phyloP scores from a whole-genome alignment of 2,888 invertebrate genomes.

The Blastobasis lacticolella region DNA sequence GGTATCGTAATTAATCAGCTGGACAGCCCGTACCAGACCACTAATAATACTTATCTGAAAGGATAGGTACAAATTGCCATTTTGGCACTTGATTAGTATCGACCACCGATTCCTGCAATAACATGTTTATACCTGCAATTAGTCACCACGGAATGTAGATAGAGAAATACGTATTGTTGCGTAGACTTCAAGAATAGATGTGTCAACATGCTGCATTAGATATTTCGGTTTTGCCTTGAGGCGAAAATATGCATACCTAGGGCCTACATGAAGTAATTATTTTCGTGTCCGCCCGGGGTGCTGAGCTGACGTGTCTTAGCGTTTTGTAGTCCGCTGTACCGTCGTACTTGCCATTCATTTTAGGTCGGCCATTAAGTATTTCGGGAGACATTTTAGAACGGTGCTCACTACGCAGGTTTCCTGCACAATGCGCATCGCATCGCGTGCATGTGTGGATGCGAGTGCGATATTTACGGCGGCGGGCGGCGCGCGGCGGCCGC shows the following conservation, averaged over 20 bases:
- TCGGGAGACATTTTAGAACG: conserved; percentile 9
- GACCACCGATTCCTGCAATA: too few relatives aligned
- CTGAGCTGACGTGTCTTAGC: conserved; percentile 26
- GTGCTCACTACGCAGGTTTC: conserved; percentile 8
- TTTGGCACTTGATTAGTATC: too few relatives aligned
- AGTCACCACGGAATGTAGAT: too few relatives aligned
- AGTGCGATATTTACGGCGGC: conserved; percentile 49
- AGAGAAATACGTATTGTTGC: not conserved
- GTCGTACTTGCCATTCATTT: conserved; percentile 16
- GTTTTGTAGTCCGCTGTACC: conserved; percentile 13
- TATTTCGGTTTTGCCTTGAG: conserved; percentile 10
- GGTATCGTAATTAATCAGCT: too few relatives aligned
- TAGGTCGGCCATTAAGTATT: conserved; percentile 8
- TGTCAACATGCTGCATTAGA: conserved; percentile 1
- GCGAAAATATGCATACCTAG: conserved; percentile 24
- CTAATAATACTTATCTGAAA: too few relatives aligned
- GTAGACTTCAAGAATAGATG: not conserved
- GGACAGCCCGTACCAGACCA: too few relatives aligned
- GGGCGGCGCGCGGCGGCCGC: conserved; percentile 49
- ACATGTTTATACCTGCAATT: too few relatives aligned
- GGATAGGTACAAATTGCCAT: too few relatives aligned
- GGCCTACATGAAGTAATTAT: conserved; percentile 25
- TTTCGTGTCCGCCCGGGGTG: conserved; percentile 30
- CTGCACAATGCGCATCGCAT: conserved; percentile 16
- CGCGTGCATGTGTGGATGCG: conserved; percentile 39